Percentiles rank a stretch among this genome's conserved stretches.
Conservation (phyloP, 2,113 vertebrate genomes). For the Mormyrus lacerda region DNA sequence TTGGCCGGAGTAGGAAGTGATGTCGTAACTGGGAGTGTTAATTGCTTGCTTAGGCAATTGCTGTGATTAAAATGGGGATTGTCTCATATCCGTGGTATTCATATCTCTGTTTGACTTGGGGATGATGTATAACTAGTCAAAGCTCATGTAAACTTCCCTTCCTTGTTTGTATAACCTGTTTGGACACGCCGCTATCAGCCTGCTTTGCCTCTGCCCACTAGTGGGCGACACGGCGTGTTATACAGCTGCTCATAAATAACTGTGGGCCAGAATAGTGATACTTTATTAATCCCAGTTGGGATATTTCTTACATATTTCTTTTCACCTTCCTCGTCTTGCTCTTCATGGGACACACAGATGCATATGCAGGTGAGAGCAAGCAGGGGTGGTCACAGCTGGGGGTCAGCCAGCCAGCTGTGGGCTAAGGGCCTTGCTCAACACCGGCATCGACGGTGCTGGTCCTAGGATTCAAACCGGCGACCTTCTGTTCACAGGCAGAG, state of each 20-base stretch:
- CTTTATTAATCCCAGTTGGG: not conserved
- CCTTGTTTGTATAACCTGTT: not conserved
- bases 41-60: not conserved
- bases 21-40: not conserved
- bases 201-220: not conserved
- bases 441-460: not conserved
- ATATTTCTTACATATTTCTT: too few species aligned
- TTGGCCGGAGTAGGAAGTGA: not conserved
- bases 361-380: not conserved
- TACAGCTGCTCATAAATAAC: not conserved
- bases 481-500: not conserved
- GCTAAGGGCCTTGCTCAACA: not conserved
- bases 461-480: not conserved
- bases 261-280: not conserved
- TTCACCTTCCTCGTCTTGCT: not conserved
- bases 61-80: not conserved
- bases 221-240: not conserved
- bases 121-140: not conserved
- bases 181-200: not conserved
- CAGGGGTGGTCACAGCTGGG: not conserved
- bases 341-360: not conserved
- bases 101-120: not conserved
- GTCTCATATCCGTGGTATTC: not conserved
- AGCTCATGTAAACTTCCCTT: not conserved
- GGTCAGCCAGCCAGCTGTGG: not conserved